Base-by-base conservation (phyloP, 1,140 invertebrate genomes). In the Potamilus streckersoni region DNA sequence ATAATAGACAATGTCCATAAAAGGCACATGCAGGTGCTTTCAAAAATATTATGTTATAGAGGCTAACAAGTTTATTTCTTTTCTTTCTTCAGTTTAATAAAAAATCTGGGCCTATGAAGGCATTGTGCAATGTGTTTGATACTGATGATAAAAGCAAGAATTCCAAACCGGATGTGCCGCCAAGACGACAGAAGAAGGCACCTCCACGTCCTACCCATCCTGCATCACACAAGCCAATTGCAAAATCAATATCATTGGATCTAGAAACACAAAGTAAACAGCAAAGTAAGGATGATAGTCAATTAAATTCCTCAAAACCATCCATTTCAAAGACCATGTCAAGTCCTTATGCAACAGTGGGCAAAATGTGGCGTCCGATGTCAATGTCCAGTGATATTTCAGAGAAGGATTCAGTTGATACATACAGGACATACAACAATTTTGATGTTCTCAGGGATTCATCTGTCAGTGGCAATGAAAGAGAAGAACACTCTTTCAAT, bases 31-130 rank as follows among this genome's bases (percentile, higher is more conserved):
- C 38, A 49, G 38, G 38, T 49, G 38, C 38, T 49, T 49, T 49
- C 38, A 49, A 49, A 49, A 49, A 49, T 49, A 49, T 49, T 49
- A 8, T 0, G 4, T 11, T 8, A 49, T 64, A 14, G 2, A 23
- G 62, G 31, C 13, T 31, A 55, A 56, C n/a, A 68, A 59, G 49
- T 59, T 71, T 17, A 16, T 73, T 73, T 63, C 38, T 56, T 70
- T 62, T 75, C 20, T 80, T 80, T 79, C 82, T 83, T 79, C 79
- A 69, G 23, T 75, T 77, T 59, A 71, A 77, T 23, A 79, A 78
- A 61, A 86, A 85, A 55, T 74, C 76, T 20, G 86, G 86, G 64
- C 86, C 86, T 49, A 66, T 87, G 64, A 87, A 84, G 68, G 86
- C 84, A 19, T 72, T 87, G 19, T 82, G 79, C 2, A 78, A 79